Base-by-base conservation (phyloP, 1,140 invertebrate genomes). In the Anastatus disparis region DNA sequence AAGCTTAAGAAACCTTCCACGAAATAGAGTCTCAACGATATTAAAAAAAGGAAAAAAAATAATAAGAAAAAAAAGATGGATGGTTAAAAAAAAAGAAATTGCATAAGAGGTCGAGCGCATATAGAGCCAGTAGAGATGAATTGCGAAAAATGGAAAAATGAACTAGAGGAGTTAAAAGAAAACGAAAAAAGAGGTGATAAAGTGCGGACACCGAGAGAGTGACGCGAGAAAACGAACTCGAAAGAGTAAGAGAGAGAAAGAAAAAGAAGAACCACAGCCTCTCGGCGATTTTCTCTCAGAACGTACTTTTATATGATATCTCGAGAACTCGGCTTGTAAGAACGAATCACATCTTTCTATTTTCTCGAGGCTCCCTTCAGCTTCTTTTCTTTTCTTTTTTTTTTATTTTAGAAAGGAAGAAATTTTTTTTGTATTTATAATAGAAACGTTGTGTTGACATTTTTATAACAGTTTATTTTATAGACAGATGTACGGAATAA, bases 221-320 rank as follows among this genome's bases (percentile, higher is more conserved):
- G 44, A 68, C 29, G 17, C 24, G 48, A 7, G 35, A 8, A 26
- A 24, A 61, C 26, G 26, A 7, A 15, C 48, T n/a, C 8, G 3
- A 26, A 38, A 26, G 29, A 15, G n/a, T n/a, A n/a, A n/a, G n/a
- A n/a, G n/a, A n/a, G n/a, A n/a, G n/a, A n/a, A n/a, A n/a, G n/a
- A n/a, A n/a, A n/a, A n/a, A n/a, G n/a, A n/a, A n/a, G n/a, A n/a
- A n/a, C n/a, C n/a, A n/a, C n/a, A n/a, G 61, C 44, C 67, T 62
- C 35, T 6, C 10, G 65, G 27, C 55, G 31, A 59, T 68, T 67
- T 42, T 24, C 22, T 44, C n/a, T n/a, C n/a, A n/a, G n/a, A n/a
- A n/a, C n/a, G 22, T 40, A 44, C 22, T 20, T 56, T 69, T 59
- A 62, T 69, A 62, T 62, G 46, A 69, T 69, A 69, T 62, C 26